Base-by-base conservation (phyloP, 2,888 invertebrate genomes). In the Dendrolimus houi region DNA sequence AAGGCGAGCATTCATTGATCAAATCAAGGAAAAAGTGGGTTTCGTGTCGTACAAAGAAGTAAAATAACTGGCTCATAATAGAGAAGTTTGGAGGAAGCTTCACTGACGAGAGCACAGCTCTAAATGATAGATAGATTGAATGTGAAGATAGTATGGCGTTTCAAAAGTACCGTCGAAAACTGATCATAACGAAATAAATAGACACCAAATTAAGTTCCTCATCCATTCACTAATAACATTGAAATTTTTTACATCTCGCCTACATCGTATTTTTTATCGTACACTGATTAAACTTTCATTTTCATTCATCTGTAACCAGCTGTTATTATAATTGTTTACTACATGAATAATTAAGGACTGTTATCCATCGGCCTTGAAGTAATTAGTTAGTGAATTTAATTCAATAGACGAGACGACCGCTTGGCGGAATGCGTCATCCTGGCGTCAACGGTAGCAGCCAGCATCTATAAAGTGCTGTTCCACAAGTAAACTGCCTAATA, bases 311-410 rank as follows among this genome's bases (percentile, higher is more conserved):
- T 47, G 47, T 47, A 47, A 47, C 47, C 29, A 29, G 29, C 29
- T 10, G 47, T 12, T 47, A 47, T 54, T 55, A 55, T 53, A 47
- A 47, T 47, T 47, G 2, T 47, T 47, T 47, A 47, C 47, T 12
- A 47, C 2, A 9, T 47, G 9, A 57, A 55, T 60, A 57, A 58
- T 56, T 59, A 59, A 64, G 52, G 60, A 59, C 59, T 59, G 56
- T 59, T 57, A 56, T 60, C 60, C 60, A 68, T 62, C 54, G 66
- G 63, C 76, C 74, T 75, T 74, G 68, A 61, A 63, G 68, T 69
- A 72, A 72, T 72, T 71, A 70, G 68, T 64, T 63, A 67, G 65
- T 61, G 66, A 71, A 70, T 74, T 71, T 64, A 74, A 73, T 71
- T 71, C 64, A 63, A 71, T 64, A 62, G 62, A 60, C 61, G 60